Evolutionary conservation across 2,797 vertebrate genomes (phyloP), one percentile per base, ranked within the genome.

Genomic region (Enteromius anoplus): DNA sequence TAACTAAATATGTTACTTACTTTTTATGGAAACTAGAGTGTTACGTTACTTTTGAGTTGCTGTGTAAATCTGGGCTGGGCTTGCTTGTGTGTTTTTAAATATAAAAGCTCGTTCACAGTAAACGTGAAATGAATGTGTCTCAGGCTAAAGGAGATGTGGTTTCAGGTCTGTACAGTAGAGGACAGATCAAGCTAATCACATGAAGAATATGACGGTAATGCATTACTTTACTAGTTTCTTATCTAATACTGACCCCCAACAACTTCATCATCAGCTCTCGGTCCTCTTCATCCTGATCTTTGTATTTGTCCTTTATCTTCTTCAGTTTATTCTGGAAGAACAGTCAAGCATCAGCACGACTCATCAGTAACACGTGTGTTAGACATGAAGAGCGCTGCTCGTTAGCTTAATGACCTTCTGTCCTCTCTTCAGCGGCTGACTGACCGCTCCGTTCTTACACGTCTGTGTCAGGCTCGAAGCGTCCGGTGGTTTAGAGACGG

Each of bases 221-320:
- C 12, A 14, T 47, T 47, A 47, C 10, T 12, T 47, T 47, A 47
- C 12, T 47, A 14, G 45, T 47, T 47, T 1, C 45, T 47, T 11
- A 42, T 42, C 8, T 71, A 34, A 19, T 11, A 88, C 95, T 95
- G 91, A 99, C 98, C 88, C 96, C 98, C 11, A 99, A 93, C 73
- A 99, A 93, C 91, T 98, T 97, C 98, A 99, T 99, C 92, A 95
- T 97, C 85, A 99, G 95, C 91, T 99, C 96, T 17, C 97, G 90
- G 86, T 99, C 98, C 91, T 99, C 98, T 60, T 99, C 97, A n/a
- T 99, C 98, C 92, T 99, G 98, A 91, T 99, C 97, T 89, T 96
- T 97, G 91, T 99, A 99, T 91, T 99, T 99, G 91, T 99, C 98
- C 85, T 97, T 98, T 90, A 99, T 99, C 88, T 99, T 99, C 93